A percentile compares a stretch with the other conserved stretches of the same genome.
Conservation (phyloP, 2,888 invertebrate species). For the Hololepta plana region DNA sequence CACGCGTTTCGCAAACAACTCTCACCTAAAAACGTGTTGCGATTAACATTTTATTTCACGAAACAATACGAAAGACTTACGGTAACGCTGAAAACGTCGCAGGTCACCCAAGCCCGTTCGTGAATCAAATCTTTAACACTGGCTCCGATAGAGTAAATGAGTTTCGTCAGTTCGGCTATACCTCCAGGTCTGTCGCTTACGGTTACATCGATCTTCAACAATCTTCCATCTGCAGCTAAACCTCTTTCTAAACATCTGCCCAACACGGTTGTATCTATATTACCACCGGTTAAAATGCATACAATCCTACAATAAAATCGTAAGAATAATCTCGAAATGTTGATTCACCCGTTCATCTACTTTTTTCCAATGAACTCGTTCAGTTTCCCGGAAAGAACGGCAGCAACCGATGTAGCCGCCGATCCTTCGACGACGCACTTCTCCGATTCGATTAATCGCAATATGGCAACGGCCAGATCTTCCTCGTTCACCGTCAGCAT, state of each 20-base stretch:
- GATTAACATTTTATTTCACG: slow-evolving; percentile 5
- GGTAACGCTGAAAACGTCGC: slow-evolving; percentile 70
- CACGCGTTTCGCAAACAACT: slow-evolving; percentile 78
- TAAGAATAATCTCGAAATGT: slow-evolving; percentile 1
- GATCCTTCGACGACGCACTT: slow-evolving; percentile 59
- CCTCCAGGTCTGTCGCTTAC: slow-evolving; percentile 79
- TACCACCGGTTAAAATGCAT: slow-evolving; percentile 69
- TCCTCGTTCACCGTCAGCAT: slow-evolving; percentile 47
- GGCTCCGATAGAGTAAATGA: slow-evolving; percentile 60
- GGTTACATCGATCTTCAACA: slow-evolving; percentile 57
- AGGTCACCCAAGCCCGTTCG: slow-evolving; percentile 84
- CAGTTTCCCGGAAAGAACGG: slow-evolving; percentile 41
- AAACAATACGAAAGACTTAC: slow-evolving; percentile 19
- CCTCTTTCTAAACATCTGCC: slow-evolving; percentile 79
- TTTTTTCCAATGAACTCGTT: slow-evolving; percentile 49
- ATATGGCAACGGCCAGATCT: slow-evolving; percentile 43
- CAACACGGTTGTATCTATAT: slow-evolving; percentile 81
- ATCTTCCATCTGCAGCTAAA: slow-evolving; percentile 67
- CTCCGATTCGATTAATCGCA: slow-evolving; percentile 42
- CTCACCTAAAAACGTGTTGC: slow-evolving; percentile 48
- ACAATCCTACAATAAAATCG: slow-evolving; percentile 46
- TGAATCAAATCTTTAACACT: slow-evolving; percentile 92
- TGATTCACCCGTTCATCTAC: slow-evolving; percentile 23
- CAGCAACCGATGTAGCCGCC: slow-evolving; percentile 50
- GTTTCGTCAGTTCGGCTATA: slow-evolving; percentile 64